Conservation (phyloP, 2,113 vertebrate genomes). For the Daphoenositta chrysoptera region DNA sequence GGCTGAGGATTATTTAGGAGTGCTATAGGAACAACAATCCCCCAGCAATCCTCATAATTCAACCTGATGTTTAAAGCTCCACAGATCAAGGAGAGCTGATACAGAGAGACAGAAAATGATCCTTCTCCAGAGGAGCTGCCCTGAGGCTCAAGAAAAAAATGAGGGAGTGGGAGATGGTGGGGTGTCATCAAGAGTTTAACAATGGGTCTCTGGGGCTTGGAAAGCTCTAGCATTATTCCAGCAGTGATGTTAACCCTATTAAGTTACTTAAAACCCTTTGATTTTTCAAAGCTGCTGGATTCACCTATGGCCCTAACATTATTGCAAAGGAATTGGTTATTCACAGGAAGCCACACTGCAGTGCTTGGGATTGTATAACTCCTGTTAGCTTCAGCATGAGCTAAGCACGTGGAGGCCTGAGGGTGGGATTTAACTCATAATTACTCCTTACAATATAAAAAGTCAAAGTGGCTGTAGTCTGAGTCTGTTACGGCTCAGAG, state of each 20-base stretch:
- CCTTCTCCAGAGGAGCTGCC: neutral
- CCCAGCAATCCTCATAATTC: conserved; percentile 11
- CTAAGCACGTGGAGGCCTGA: neutral
- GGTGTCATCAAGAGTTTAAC: conserved; percentile 22
- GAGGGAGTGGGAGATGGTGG: neutral
- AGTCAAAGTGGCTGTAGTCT: neutral
- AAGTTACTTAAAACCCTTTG: conserved; percentile 60
- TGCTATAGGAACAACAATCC: neutral
- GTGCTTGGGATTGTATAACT: neutral
- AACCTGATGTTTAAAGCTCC: conserved; percentile 51
- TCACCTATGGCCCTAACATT: conserved; percentile 41
- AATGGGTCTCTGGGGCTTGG: conserved; percentile 30
- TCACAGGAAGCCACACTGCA: conserved; percentile 8
- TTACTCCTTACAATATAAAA: neutral
- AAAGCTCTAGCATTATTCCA: conserved; percentile 47
- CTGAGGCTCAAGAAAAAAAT: conserved; percentile 12
- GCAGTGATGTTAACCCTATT: conserved; percentile 59
- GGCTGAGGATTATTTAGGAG: conserved; percentile 31
- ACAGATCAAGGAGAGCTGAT: conserved; percentile 55
- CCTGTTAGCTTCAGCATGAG: neutral
- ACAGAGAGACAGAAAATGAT: conserved; percentile 17
- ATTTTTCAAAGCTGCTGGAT: conserved; percentile 40
- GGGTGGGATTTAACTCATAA: neutral
- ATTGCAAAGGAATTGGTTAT: conserved; percentile 4
- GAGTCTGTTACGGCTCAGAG: neutral